Percentiles rank a stretch among this genome's conserved stretches.
Evolutionary conservation across 2,888 invertebrate species (phyloP).

Genomic region (Chaitophorus viminalis): DNA sequence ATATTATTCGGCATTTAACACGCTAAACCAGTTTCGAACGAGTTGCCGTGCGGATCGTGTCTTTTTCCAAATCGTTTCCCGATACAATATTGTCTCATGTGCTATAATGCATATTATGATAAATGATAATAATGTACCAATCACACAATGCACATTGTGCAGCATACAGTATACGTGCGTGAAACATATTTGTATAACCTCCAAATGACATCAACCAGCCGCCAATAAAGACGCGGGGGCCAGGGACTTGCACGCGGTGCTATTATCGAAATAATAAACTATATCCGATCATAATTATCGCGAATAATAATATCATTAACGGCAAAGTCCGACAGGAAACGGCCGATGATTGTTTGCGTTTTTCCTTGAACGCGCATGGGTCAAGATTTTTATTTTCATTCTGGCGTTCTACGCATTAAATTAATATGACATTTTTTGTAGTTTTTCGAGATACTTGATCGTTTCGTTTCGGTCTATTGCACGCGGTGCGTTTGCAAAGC

Average conservation of each 20-base stretch:
- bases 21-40: neutral
- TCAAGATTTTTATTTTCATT: conserved; percentile 15
- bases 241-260: conserved; percentile 15
- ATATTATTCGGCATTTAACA: neutral
- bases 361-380: conserved; percentile 46
- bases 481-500: neutral
- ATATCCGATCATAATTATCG: neutral
- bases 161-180: neutral
- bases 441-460: neutral
- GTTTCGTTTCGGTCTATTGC: neutral
- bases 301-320: neutral
- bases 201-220: neutral
- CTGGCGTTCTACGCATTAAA: neutral
- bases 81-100: neutral
- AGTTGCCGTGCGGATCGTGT: neutral
- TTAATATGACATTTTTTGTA: neutral
- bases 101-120: too few relatives aligned
- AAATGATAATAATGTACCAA: neutral
- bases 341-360: neutral
- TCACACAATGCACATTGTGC: neutral
- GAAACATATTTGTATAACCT: conserved; percentile 20
- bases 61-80: neutral
- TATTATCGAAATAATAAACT: neutral
- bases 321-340: conserved; percentile 1
- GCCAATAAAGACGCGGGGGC: neutral